These are phyloP conservation scores for Arion vulgaris DNA, from an alignment of 1,140 invertebrate genomes.

Conservation along the genomic window DNA sequence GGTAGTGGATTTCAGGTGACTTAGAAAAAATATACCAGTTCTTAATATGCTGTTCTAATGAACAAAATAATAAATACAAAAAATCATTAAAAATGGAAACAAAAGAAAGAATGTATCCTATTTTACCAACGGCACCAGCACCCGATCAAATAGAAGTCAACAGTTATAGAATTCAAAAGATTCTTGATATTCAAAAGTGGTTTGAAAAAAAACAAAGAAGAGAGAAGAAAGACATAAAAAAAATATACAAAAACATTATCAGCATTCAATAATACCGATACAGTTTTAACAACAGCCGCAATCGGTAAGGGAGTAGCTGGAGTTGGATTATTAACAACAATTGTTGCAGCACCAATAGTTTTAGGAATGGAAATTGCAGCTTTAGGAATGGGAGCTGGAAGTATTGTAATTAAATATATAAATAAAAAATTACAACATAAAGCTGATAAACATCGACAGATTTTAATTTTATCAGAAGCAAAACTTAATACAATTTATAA, in stretches of 20 bases:
- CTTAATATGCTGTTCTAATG: neutral
- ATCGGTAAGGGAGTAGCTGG: neutral
- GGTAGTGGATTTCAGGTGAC: neutral
- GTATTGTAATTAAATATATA: neutral
- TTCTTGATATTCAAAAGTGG: constrained; percentile 4
- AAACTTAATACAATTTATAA: constrained; percentile 2
- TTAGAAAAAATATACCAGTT: neutral
- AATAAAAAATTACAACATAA: neutral
- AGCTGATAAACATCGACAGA: neutral
- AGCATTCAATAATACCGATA: neutral
- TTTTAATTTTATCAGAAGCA: neutral
- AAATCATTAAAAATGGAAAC: neutral
- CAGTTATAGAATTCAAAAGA: constrained; percentile 4
- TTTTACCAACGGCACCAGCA: neutral
- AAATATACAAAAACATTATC: neutral
- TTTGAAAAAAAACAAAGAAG: constrained; percentile 17
- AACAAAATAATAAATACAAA: too few species aligned
- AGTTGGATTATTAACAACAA: neutral
- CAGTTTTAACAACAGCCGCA: neutral
- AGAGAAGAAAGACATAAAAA: constrained; percentile 1
- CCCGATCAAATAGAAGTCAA: neutral
- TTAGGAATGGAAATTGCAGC: constrained; percentile 7
- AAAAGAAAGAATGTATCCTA: neutral
- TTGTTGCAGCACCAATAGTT: constrained; percentile 4
- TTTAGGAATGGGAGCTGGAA: neutral